These are phyloP conservation scores for Drosophila eugracilis DNA, from an alignment of 1,140 invertebrate genomes.

Conservation along the genomic window DNA sequence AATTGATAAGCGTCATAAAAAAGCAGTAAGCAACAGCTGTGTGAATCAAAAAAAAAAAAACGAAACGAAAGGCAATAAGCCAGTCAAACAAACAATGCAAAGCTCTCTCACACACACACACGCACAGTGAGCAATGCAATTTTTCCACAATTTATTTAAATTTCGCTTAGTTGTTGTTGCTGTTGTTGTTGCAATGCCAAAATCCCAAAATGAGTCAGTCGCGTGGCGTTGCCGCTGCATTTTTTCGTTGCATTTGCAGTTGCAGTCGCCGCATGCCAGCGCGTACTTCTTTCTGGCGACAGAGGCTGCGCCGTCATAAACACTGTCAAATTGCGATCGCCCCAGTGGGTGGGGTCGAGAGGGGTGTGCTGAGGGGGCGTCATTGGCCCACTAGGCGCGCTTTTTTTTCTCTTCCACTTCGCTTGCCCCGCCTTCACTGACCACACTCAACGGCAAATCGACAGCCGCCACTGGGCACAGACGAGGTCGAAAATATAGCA, in stretches of 20 bases:
- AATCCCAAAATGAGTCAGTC: slow-evolving; percentile 72
- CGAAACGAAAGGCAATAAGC: slow-evolving; percentile 11
- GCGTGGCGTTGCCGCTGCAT: slow-evolving; percentile 15
- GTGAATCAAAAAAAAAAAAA: slow-evolving; percentile 8
- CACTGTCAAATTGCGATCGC: slow-evolving; percentile 39
- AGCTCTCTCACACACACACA: too few species aligned
- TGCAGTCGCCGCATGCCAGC: slow-evolving; percentile 36
- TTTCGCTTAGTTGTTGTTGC: slow-evolving; percentile 14
- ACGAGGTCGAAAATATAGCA: slow-evolving; percentile 4
- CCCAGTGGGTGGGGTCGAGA: slow-evolving; percentile 9
- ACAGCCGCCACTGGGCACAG: slow-evolving; percentile 35
- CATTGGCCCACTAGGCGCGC: slow-evolving; percentile 40
- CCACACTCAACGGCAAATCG: slow-evolving; percentile 68
- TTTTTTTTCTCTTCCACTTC: slow-evolving; percentile 48
- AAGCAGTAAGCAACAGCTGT: slow-evolving; percentile 15
- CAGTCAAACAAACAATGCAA: slow-evolving; percentile 47
- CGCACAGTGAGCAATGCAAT: slow-evolving; percentile 59
- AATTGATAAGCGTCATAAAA: slow-evolving; percentile 76
- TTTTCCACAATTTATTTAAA: slow-evolving; percentile 67
- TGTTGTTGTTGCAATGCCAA: slow-evolving; percentile 29
- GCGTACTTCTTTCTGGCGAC: slow-evolving; percentile 37
- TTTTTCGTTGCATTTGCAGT: slow-evolving; percentile 11
- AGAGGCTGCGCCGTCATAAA: slow-evolving; percentile 52
- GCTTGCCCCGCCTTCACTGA: slow-evolving; percentile 61
- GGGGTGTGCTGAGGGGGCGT: not conserved